Percentiles rank a stretch among this genome's conserved stretches.
Evolutionary conservation across 2,113 vertebrate genomes (phyloP).

Genomic region (Vidua chalybeata): DNA sequence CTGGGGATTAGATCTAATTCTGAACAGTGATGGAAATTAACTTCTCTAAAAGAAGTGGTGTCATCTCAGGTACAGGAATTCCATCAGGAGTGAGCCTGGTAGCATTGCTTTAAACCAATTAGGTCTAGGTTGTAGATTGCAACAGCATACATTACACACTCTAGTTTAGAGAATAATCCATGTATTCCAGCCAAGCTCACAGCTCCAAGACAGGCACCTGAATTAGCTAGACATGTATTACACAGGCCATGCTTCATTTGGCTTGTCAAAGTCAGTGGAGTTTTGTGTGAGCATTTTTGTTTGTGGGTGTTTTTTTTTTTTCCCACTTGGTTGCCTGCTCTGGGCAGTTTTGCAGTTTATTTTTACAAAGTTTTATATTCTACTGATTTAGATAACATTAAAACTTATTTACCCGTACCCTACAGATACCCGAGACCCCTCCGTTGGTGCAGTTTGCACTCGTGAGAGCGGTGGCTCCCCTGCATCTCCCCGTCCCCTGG

Average conservation of each 20-base stretch:
- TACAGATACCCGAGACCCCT: too few species aligned
- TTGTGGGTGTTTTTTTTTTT: too few species aligned
- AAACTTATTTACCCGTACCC: neutral
- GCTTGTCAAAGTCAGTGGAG: neutral
- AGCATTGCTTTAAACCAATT: neutral
- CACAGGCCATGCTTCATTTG: neutral
- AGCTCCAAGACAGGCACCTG: neutral
- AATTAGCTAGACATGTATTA: neutral
- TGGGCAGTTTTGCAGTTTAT: too few species aligned
- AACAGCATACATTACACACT: neutral
- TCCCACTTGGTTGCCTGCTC: neutral
- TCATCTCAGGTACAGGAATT: neutral
- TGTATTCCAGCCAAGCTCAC: neutral
- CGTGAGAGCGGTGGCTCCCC: rapidly evolving
- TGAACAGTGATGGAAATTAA: neutral
- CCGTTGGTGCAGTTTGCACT: neutral
- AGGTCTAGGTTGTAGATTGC: neutral
- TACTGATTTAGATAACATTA: neutral
- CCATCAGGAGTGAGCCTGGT: neutral
- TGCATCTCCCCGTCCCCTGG: too few species aligned
- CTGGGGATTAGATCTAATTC: neutral
- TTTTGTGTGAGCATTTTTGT: rapidly evolving
- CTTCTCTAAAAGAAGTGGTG: neutral
- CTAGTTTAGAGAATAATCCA: neutral
- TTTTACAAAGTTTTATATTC: neutral